These are phyloP conservation scores for Hyppa rectilinea DNA, from an alignment of 2,888 invertebrate species.

Conservation along the genomic window DNA sequence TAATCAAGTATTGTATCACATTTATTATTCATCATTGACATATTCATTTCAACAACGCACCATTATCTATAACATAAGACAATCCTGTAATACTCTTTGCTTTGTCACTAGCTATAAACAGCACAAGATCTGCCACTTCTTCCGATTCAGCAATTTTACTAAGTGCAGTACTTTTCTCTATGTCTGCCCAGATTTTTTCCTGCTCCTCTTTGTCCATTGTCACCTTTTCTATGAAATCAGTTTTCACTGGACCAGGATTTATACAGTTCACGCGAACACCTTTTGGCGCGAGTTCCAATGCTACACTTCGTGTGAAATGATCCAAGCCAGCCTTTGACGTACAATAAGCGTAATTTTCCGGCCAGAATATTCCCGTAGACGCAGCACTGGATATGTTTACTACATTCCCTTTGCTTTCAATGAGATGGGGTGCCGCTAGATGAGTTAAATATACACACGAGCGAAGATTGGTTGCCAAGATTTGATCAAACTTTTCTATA, in stretches of 20 bases:
- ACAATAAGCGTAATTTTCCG: conserved; percentile 62
- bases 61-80: conserved; percentile 96
- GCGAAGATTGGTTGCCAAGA: conserved; percentile 70
- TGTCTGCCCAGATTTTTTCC: conserved; percentile 43
- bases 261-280: conserved; percentile 95
- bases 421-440: conserved; percentile 94
- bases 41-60: conserved; percentile 77
- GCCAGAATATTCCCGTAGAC: conserved; percentile 38
- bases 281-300: conserved; percentile 93
- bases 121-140: conserved; percentile 95
- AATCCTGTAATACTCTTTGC: conserved; percentile 96
- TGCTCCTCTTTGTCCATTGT: conserved; percentile 50
- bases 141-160: conserved; percentile 72
- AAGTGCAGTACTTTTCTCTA: conserved; percentile 54
- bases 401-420: conserved; percentile 93
- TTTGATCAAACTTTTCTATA: conserved; percentile 67
- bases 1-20: neutral
- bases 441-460: conserved; percentile 68
- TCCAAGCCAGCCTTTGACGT: conserved; percentile 97
- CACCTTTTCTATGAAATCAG: conserved; percentile 63
- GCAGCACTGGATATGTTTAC: conserved; percentile 95
- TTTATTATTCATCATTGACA: neutral
- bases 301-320: conserved; percentile 96
- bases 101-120: conserved; percentile 95
- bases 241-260: conserved; percentile 90